These are phyloP conservation scores for Ophion costatus DNA, from an alignment of 2,888 invertebrate genomes.

Conservation along the genomic window DNA sequence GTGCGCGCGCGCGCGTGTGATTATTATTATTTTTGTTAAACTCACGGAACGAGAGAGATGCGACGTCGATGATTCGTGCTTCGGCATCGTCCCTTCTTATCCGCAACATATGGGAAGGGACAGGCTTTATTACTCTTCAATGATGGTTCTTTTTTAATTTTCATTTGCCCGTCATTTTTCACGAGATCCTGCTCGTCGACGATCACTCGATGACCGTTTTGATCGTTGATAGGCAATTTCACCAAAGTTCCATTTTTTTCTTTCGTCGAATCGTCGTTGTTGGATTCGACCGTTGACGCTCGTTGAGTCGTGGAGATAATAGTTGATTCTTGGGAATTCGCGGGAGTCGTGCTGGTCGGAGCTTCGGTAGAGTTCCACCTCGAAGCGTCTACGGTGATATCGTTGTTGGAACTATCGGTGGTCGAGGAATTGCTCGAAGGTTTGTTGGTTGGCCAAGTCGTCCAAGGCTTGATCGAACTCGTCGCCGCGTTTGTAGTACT, in stretches of 20 bases:
- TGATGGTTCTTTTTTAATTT: not conserved
- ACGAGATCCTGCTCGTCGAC: slow-evolving; percentile 14
- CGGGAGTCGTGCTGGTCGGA: slow-evolving; percentile 7
- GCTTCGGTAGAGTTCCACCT: slow-evolving; percentile 41
- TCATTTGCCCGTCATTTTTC: not conserved
- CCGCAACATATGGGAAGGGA: slow-evolving; percentile 76
- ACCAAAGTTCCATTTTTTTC: slow-evolving; percentile 25
- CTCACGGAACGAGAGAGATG: slow-evolving; percentile 78
- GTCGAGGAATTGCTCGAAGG: slow-evolving; percentile 50
- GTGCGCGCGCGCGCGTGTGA: no score
- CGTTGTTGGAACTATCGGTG: slow-evolving; percentile 27
- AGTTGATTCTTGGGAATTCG: not conserved
- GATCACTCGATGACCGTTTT: slow-evolving; percentile 25
- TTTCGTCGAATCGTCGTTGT: slow-evolving; percentile 5
- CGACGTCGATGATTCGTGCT: slow-evolving; percentile 72
- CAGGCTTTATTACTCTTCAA: slow-evolving; percentile 58
- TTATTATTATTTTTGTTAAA: slow-evolving; percentile 26
- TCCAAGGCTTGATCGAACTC: slow-evolving; percentile 64
- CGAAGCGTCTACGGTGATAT: slow-evolving; percentile 13
- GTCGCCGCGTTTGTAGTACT: not conserved
- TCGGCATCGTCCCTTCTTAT: slow-evolving; percentile 80
- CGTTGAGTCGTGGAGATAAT: not conserved
- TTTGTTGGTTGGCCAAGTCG: slow-evolving; percentile 65
- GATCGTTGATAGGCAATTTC: slow-evolving; percentile 38
- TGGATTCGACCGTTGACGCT: slow-evolving; percentile 8